phyloP scores from a whole-genome alignment of 2,888 invertebrate species.

The Aleiodes leptofemur region DNA sequence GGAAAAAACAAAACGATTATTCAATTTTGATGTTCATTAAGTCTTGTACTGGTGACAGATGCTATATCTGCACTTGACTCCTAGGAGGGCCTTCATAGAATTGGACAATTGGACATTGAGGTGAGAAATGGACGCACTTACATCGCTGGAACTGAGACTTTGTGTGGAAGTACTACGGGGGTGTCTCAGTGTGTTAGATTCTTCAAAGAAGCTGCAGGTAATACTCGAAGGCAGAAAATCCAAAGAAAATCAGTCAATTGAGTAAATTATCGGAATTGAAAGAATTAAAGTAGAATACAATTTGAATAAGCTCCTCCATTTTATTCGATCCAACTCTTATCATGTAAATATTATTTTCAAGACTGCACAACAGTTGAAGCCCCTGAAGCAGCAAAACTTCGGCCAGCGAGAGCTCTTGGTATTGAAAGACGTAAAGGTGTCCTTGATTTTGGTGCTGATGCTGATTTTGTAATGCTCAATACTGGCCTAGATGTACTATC shows the following conservation, averaged over 20 bases:
- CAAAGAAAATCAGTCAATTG: not conserved
- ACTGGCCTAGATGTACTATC: constrained; percentile 84
- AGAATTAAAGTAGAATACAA: too few relatives aligned
- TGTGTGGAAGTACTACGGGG: constrained; percentile 94
- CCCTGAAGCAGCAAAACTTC: constrained; percentile 92
- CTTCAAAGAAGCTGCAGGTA: constrained; percentile 89
- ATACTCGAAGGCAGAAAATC: constrained; percentile 13
- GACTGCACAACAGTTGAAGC: constrained; percentile 92
- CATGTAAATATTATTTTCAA: constrained; percentile 67
- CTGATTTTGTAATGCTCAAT: constrained; percentile 93
- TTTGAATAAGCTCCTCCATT: not conserved
- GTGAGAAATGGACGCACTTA: constrained; percentile 86
- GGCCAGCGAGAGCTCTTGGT: constrained; percentile 91
- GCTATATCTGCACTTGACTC: constrained; percentile 94
- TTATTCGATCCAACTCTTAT: constrained; percentile 6
- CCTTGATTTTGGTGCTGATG: constrained; percentile 91
- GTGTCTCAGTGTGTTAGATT: constrained; percentile 90
- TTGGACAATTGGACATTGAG: constrained; percentile 90
- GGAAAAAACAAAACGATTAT: too few relatives aligned
- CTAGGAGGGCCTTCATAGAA: constrained; percentile 89
- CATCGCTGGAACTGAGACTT: constrained; percentile 89
- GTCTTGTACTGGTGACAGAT: constrained; percentile 95
- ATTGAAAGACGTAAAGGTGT: constrained; percentile 90
- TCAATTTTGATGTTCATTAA: constrained; percentile 72
- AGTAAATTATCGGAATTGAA: not conserved